Evolutionary conservation across 2,797 vertebrate genomes (phyloP).

Genomic region (Siniperca scherzeri): DNA sequence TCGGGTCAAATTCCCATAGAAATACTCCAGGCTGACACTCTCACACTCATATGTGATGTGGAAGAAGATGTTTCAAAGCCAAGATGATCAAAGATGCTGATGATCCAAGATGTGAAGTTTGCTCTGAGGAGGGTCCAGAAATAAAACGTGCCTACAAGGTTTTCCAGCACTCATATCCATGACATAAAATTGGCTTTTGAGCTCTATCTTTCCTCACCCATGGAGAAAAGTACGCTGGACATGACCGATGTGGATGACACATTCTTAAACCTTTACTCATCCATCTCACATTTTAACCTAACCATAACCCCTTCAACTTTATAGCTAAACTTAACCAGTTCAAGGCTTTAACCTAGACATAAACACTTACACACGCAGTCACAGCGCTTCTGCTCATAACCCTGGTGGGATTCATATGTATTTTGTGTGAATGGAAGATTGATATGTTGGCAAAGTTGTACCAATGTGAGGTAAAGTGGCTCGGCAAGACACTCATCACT

Average conservation of each 20-base stretch:
- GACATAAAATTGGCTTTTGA: slow-evolving; percentile 20
- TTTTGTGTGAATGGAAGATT: background rate
- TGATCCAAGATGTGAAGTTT: slow-evolving; percentile 2
- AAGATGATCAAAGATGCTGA: no score
- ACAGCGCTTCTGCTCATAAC: background rate
- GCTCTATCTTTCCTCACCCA: background rate
- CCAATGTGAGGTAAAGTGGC: background rate
- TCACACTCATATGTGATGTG: background rate
- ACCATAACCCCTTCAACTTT: background rate
- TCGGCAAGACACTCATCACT: background rate
- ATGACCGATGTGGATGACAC: slow-evolving; percentile 1
- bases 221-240: background rate
- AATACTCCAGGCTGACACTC: background rate
- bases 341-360: background rate
- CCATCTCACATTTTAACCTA: background rate
- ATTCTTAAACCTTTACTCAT: slow-evolving; percentile 3
- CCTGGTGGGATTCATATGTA: background rate
- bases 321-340: background rate
- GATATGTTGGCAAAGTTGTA: background rate
- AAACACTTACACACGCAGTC: background rate
- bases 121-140: slow-evolving; percentile 2
- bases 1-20: background rate
- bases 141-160: no score
- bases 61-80: slow-evolving; percentile 26
- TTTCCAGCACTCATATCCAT: background rate